Conservation (phyloP, 1,140 invertebrate genomes). For the Asobara japonica region DNA sequence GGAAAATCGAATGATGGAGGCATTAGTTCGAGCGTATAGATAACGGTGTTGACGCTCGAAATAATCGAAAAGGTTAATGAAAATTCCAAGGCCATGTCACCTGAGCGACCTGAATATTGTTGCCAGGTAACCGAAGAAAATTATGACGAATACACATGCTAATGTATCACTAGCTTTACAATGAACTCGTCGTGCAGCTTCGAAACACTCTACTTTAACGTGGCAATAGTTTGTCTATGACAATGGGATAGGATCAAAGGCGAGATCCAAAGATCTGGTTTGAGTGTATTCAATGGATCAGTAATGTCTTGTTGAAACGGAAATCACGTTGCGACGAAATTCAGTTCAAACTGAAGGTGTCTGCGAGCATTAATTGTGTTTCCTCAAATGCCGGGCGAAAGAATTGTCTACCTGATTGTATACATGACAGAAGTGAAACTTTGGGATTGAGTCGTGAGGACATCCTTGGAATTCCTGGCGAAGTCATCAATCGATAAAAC, state of each 20-base stretch:
- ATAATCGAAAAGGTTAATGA: too few relatives aligned
- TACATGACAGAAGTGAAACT: too few relatives aligned
- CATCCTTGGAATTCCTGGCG: too few relatives aligned
- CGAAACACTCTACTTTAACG: slow-evolving; percentile 16
- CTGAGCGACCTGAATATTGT: neutral
- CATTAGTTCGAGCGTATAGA: too few relatives aligned
- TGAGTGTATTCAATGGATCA: slow-evolving; percentile 7
- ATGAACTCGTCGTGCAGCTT: slow-evolving; percentile 30
- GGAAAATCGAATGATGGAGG: too few relatives aligned
- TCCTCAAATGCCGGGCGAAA: too few relatives aligned
- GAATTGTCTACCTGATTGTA: too few relatives aligned
- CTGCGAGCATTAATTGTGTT: neutral
- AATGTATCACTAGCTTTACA: neutral
- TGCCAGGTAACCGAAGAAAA: neutral
- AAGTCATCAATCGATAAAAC: too few relatives aligned
- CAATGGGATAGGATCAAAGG: slow-evolving; percentile 4
- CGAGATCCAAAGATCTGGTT: neutral
- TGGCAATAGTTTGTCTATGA: neutral
- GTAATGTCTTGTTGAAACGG: slow-evolving; percentile 15
- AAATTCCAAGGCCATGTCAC: too few relatives aligned
- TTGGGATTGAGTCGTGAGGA: too few relatives aligned
- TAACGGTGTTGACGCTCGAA: too few relatives aligned
- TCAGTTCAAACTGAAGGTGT: slow-evolving; percentile 16
- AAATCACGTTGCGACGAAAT: slow-evolving; percentile 28
- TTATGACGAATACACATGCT: neutral